Conservation (phyloP, 2,888 invertebrate genomes). For the Andrena marginata region DNA sequence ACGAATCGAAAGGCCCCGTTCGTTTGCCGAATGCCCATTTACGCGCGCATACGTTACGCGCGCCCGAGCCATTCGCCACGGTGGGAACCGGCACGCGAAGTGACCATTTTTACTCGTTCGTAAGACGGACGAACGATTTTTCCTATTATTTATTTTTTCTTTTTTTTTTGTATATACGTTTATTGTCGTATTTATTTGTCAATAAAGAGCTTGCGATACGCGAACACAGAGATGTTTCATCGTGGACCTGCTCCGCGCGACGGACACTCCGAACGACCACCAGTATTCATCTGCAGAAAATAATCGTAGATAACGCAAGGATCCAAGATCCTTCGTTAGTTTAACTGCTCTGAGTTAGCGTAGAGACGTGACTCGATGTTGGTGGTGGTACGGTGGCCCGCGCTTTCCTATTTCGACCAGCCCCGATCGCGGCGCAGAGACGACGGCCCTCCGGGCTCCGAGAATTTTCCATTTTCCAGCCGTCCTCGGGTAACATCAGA, state of each 20-base stretch:
- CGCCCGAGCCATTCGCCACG: background rate
- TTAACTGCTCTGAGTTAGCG: background rate
- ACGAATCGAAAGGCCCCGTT: background rate
- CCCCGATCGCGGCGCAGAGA: background rate
- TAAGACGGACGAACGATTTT: conserved; percentile 38
- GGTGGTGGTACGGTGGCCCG: conserved; percentile 11
- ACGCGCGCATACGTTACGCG: background rate
- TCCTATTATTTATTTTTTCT: conserved; percentile 69
- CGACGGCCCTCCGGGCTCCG: background rate
- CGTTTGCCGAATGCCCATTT: background rate
- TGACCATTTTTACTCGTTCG: conserved; percentile 35
- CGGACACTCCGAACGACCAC: background rate
- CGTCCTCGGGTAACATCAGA: background rate
- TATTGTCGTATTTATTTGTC: conserved; percentile 69
- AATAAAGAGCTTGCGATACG: conserved; percentile 66
- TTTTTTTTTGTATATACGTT: conserved; percentile 58
- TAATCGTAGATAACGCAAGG: background rate
- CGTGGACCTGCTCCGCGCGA: conserved; percentile 22
- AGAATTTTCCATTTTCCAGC: conserved; percentile 10
- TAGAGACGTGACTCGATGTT: background rate
- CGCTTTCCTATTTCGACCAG: conserved; percentile 23
- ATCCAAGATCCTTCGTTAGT: background rate
- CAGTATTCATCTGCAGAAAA: background rate
- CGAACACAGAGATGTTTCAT: conserved; percentile 36
- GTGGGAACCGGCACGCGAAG: conserved; percentile 16